Base-by-base conservation (phyloP, 2,797 vertebrate species). In the Malurus splendens region DNA sequence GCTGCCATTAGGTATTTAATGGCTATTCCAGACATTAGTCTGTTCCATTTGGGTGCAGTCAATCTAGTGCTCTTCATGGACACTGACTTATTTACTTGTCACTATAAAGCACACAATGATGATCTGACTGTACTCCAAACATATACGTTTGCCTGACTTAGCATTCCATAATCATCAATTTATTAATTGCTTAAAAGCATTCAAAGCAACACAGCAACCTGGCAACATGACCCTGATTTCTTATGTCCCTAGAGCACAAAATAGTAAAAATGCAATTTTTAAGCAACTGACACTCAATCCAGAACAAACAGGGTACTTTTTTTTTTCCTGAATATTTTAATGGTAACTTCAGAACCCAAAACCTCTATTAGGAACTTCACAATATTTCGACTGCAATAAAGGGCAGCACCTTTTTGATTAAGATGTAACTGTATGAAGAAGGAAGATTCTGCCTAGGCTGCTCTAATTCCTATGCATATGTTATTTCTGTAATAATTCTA, bases 181-280 rank as follows among this genome's bases (percentile, higher is more conserved):
- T 93, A 94, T 90, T 93, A 95, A 92, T 78, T 92, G 85, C 87
- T 81, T 94, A 93, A 94, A 94, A 95, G 82, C 90, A 87, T 71
- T 86, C 67, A 87, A 87, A 83, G 73, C 80, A 81, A 61, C 77
- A 57, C 13, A 66, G 76, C 51, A 86, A 72, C 56, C 57, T 78
- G 67, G 82, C 64, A 83, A 81, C 45, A 71, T 23, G 74, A 90
- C 70, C 76, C 87, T 38, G 48, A 56, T 90, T 81, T 87, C 56
- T 76, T 39, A 47, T 19, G 25, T 60, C 79, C 27, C 82, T 76
- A 41, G 84, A 89, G 86, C 65, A 81, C 55, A 60, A 79, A 95
- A 66, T n/a, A 73, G 65, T 73, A 77, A 87, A 92, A 94, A 61
- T 7, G 19, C 36, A 36, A 25, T 90, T 87, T 81, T 92, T 68